A percentile compares a stretch with the other conserved stretches of the same genome.
phyloP scores from a whole-genome alignment of 2,888 invertebrate genomes.

The Diaprepes abbreviatus region DNA sequence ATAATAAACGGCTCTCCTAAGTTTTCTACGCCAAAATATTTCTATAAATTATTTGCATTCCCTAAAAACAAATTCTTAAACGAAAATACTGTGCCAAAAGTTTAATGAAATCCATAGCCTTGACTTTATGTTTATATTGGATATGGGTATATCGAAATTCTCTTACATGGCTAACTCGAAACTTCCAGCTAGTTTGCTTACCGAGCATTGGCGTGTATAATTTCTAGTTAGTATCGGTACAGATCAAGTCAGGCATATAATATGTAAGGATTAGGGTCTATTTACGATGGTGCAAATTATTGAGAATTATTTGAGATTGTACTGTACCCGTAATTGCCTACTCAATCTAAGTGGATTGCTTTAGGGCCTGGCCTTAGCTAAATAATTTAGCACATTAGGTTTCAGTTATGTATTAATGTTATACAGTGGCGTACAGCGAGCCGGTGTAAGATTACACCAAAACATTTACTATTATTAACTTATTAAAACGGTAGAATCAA shows the following conservation, averaged over 20 bases:
- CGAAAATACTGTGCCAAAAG: too few species aligned
- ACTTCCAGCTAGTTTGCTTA: background rate
- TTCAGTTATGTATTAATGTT: background rate
- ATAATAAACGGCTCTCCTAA: too few species aligned
- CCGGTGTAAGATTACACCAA: too few species aligned
- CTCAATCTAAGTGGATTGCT: background rate
- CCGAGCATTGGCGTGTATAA: background rate
- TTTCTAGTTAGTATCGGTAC: constrained; percentile 25
- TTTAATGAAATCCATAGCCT: too few species aligned
- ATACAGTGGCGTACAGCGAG: too few species aligned
- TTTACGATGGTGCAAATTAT: background rate
- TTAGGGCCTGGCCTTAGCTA: background rate
- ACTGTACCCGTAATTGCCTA: background rate
- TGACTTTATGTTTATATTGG: background rate
- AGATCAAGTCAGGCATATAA: background rate
- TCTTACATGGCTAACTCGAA: too few species aligned
- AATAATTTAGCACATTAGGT: background rate
- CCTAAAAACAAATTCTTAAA: too few species aligned
- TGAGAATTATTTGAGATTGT: background rate
- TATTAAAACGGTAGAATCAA: too few species aligned
- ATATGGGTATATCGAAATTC: background rate
- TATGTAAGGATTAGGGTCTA: background rate
- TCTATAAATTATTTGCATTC: too few species aligned
- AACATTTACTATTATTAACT: too few species aligned
- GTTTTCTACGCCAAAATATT: too few species aligned